Evolutionary conservation across 2,888 invertebrate genomes (phyloP).

Genomic region (Didymodactylos carnosus): DNA sequence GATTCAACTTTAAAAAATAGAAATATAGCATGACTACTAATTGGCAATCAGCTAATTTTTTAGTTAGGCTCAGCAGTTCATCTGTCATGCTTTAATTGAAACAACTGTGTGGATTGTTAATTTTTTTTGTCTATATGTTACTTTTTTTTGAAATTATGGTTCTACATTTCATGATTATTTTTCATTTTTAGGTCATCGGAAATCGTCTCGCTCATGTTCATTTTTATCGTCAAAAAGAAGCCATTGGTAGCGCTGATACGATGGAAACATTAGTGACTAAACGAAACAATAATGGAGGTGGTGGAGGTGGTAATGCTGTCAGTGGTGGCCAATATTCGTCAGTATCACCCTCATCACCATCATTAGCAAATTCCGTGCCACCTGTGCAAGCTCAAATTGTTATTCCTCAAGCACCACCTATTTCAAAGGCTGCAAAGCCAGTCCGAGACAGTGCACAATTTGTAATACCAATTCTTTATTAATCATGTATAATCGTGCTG

Average conservation of each 20-base stretch:
- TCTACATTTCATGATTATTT: no score
- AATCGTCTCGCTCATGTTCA: slow-evolving; percentile 14
- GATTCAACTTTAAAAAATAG: no score
- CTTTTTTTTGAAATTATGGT: not conserved
- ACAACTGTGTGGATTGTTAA: not conserved
- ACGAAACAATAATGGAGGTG: not conserved
- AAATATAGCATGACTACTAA: no score
- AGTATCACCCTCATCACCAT: slow-evolving; percentile 4
- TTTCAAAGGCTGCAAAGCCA: not conserved
- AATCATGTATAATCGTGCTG: not conserved
- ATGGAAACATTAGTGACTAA: not conserved
- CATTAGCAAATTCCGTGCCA: slow-evolving; percentile 7
- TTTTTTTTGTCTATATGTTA: not conserved
- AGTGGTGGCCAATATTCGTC: not conserved
- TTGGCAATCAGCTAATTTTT: no score
- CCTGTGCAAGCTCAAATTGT: not conserved
- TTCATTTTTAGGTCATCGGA: slow-evolving; percentile 1
- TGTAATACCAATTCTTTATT: not conserved
- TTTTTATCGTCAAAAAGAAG: not conserved
- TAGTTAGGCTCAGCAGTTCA: no score
- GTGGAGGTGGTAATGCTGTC: not conserved
- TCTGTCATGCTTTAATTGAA: no score
- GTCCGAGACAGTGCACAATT: slow-evolving; percentile 14
- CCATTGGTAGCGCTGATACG: not conserved
- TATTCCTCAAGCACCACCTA: not conserved